Conservation (phyloP, 2,888 invertebrate species). For the Isoperla grammatica region DNA sequence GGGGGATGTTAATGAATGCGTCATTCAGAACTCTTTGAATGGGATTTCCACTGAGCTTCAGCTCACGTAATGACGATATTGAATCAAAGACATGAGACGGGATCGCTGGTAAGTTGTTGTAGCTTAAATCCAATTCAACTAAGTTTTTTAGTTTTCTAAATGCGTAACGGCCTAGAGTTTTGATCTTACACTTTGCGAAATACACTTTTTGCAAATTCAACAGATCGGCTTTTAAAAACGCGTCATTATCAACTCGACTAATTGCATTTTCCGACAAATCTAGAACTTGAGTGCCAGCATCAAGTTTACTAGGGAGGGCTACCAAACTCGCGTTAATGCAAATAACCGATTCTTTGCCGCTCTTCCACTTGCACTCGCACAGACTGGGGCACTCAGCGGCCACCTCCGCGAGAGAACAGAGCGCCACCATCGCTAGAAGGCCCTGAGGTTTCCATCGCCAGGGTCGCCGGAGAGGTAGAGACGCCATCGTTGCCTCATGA, state of each 20-base stretch:
- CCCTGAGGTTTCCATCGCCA: constrained; percentile 21
- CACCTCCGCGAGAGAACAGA: constrained; percentile 37
- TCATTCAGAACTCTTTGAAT: constrained; percentile 63
- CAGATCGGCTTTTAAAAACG: constrained; percentile 67
- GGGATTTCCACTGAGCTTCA: constrained; percentile 69
- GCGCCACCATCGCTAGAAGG: background rate
- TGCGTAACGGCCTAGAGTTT: constrained; percentile 62
- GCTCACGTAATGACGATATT: constrained; percentile 66
- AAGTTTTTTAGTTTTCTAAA: constrained; percentile 74
- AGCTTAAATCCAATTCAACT: constrained; percentile 74
- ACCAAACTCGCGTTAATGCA: constrained; percentile 71
- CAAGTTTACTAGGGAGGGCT: constrained; percentile 66
- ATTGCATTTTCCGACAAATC: constrained; percentile 72
- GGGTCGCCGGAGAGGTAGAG: constrained; percentile 8
- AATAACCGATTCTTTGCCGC: constrained; percentile 77
- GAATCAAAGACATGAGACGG: constrained; percentile 69
- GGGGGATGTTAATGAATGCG: constrained; percentile 55
- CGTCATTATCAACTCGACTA: constrained; percentile 59
- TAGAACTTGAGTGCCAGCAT: constrained; percentile 70
- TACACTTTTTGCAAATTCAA: constrained; percentile 76
- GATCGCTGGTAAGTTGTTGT: constrained; percentile 60
- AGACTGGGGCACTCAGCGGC: constrained; percentile 63
- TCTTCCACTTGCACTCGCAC: constrained; percentile 87
- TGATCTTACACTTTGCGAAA: constrained; percentile 63
- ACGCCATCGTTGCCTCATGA: constrained; percentile 5